These are phyloP conservation scores for Aphelinus atriplicis DNA, from an alignment of 1,140 invertebrate genomes.

Conservation along the genomic window DNA sequence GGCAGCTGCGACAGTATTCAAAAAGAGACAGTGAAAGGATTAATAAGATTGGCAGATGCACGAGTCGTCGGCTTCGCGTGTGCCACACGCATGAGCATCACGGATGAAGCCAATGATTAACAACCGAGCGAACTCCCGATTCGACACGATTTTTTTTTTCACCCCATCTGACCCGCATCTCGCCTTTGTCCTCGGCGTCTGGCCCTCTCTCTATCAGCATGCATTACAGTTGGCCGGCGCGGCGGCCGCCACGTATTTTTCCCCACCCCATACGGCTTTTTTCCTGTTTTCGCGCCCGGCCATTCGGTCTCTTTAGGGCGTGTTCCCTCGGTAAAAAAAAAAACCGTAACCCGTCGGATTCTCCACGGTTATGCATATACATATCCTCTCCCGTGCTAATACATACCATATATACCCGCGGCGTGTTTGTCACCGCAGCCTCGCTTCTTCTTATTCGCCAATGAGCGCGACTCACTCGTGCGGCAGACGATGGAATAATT, in stretches of 20 bases:
- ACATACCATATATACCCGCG: too few relatives aligned
- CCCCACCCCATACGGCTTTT: neutral
- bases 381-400: too few relatives aligned
- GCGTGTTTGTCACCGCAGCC: too few relatives aligned
- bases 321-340: conserved; percentile 4
- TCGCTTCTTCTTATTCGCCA: too few relatives aligned
- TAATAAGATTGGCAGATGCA: too few relatives aligned
- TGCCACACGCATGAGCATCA: too few relatives aligned
- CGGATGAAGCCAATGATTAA: too few relatives aligned
- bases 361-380: conserved; percentile 32
- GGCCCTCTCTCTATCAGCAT: neutral
- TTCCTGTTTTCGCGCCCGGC: neutral
- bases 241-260: neutral
- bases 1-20: too few relatives aligned
- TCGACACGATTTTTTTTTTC: neutral
- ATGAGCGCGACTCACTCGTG: conserved; percentile 20
- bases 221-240: neutral
- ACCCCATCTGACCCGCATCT: neutral
- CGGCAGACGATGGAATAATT: conserved; percentile 30
- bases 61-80: too few relatives aligned
- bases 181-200: too few relatives aligned
- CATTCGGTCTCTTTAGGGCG: neutral
- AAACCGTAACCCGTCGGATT: conserved; percentile 15
- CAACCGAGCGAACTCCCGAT: too few relatives aligned
- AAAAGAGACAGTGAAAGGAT: too few relatives aligned